Evolutionary conservation across 2,113 vertebrate genomes (phyloP), one percentile per base, ranked within the genome.

Genomic region (Calypte anna): DNA sequence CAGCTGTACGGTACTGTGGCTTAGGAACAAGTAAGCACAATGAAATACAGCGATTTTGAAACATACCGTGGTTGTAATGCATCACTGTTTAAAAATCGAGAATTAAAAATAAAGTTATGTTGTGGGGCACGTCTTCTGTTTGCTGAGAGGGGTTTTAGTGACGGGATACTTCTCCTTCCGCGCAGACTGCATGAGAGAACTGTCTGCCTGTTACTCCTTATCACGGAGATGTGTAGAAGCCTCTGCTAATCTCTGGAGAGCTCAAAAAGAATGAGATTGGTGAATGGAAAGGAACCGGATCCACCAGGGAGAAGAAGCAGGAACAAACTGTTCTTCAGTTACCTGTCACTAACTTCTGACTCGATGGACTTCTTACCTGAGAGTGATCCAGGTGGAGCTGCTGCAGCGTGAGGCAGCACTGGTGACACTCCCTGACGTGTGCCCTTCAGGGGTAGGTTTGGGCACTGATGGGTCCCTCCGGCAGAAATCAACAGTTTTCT

Each of bases 341-440:
- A 24, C 8, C 59, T 12, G 24, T 61, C 63, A 13, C 22, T 48
- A 28, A 5, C 4, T 3, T 6, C 14, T 1, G 57, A 19, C 22
- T 12, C 40, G 15, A 1, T 2, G 12, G 5, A 0, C n/a, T 3
- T 3, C 18, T 3, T 58, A 24, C 58, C 76, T 7, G 31, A 14
- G 30, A 63, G 11, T 0, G 33, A 4, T 4, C 3, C 50, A 1
- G 40, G 3, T 0, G 31, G 3, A 1, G 36, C 0, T 9, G 80
- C 33, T 6, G 1, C 44, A 46, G 44, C 44, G 46, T 21, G 46
- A 48, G 46, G 46, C 46, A 48, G 46, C 46, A 21, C 7, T 48
- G 46, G 19, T 21, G 8, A 21, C 46, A 21, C 8, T 21, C 46
- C 46, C 8, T 48, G 46, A 18, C 20, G 19, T 48, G 20, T 19